Base-by-base conservation (phyloP, 2,113 vertebrate species). In the Puntigrus tetrazona region DNA sequence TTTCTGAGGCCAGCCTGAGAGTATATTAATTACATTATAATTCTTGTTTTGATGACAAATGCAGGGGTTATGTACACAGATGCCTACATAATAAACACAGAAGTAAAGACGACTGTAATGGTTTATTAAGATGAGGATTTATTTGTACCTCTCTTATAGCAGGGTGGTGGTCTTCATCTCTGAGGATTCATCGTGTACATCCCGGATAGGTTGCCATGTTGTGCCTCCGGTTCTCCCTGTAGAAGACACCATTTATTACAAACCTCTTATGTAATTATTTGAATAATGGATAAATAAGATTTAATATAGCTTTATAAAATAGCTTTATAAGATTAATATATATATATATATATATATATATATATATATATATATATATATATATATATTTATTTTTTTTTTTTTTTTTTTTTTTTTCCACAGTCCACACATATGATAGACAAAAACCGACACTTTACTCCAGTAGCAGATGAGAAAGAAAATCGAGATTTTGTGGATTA, bases 131-230 rank as follows among this genome's bases (percentile, higher is more conserved):
- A 18, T n/a, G 29, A 47, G 34, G 7, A 36, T 34, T 69, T 10
- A 16, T 59, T 47, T 69, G 11, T 73, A 90, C 87, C 88, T 89
- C 82, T 72, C 69, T 27, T 29, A 25, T n/a, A 34, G 31, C 22
- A 7, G 31, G 14, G 34, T 45, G 7, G 45, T 16, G n/a, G 6
- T 34, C n/a, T 73, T 87, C 83, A 86, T 85, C 34, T 31, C 22
- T 90, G 82, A 89, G 27, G 92, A 55, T 92, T 93, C 13, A 91
- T 86, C 20, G 86, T 29, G 63, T 93, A 93, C 59, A 89, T 89
- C 7, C 91, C 92, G 5, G 86, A 38, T 74, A 11, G 83, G 45
- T 86, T 89, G 74, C 86, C 91, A 75, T 81, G 89, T 69, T 69
- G 1, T 73, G 43, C 1, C 18, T 85, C 81, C 13, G 79, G 70